Percentiles rank a stretch among this genome's conserved stretches.
Evolutionary conservation across 2,888 invertebrate species (phyloP).

Genomic region (Philonicus albiceps): DNA sequence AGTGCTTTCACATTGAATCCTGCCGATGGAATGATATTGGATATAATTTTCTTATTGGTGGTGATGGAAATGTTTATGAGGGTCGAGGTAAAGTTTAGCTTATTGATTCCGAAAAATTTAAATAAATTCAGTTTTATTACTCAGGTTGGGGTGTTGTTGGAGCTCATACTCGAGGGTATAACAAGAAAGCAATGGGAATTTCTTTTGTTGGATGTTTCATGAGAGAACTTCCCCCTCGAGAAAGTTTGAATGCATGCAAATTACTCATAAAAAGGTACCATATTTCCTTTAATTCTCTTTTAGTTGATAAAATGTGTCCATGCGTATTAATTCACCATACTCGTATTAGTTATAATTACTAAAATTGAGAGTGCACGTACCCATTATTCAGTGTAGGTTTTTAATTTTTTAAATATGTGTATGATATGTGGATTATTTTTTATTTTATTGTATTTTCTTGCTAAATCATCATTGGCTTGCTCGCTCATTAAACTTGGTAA

Average conservation of each 20-base stretch:
- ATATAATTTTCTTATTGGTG: constrained; percentile 68
- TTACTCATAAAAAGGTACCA: constrained; percentile 60
- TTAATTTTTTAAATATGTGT: too few species aligned
- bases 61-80: constrained; percentile 68
- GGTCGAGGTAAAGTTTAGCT: constrained; percentile 61
- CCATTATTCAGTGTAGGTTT: too few species aligned
- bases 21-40: constrained; percentile 66
- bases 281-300: background rate
- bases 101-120: background rate
- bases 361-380: background rate
- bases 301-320: background rate
- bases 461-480: too few species aligned
- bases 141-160: constrained; percentile 66
- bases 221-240: constrained; percentile 61
- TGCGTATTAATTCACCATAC: background rate
- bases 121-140: background rate
- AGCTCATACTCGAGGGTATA: constrained; percentile 66
- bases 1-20: constrained; percentile 66
- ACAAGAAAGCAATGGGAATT: constrained; percentile 65
- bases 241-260: constrained; percentile 63
- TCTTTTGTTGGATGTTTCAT: constrained; percentile 67
- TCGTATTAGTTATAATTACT: background rate
- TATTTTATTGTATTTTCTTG: too few species aligned
- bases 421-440: too few species aligned
- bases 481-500: background rate